Base-by-base conservation (phyloP, 2,113 vertebrate species). In the Ailuropoda melanoleuca region DNA sequence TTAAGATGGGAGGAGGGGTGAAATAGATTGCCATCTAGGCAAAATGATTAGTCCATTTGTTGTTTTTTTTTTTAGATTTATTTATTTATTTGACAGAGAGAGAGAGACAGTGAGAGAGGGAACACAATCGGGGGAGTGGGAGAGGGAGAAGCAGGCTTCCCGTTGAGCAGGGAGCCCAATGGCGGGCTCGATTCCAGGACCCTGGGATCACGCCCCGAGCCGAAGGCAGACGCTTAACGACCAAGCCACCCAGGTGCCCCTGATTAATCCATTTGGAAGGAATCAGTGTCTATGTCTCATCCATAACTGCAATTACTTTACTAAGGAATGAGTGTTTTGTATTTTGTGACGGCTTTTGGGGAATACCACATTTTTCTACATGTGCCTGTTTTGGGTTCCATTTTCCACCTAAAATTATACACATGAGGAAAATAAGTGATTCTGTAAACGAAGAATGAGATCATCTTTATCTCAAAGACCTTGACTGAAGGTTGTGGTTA, bases 391-490 rank as follows among this genome's bases (percentile, higher is more conserved):
- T 64, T 95, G 34, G 18, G 50, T 88, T 96, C 37, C 88, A 55
- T 43, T 90, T 94, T 58, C 58, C 34, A 60, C 17, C 15, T 81
- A 93, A 77, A 95, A 96, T 88, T 84, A 80, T 29, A 81, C 11
- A 85, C 3, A 17, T 3, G 1, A 53, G 48, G 48, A 81, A 85
- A 82, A 82, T 10, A 58, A 93, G 43, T 58, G 17, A 86, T 86
- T 96, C 70, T 74, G 34, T 91, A 85, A 94, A 70, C 21, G 53
- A 84, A 68, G 43, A 88, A 88, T 39, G 34, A 97, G 1, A 64
- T 75, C 9, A 29, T 75, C 68, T 95, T 96, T 96, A 74, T 94
- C n/a, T 39, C 86, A 23, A 46, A 93, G 37, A 87, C 43, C 39
- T 72, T 87, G 48, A 70, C 29, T n/a, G 43, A 84, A 93, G 50